Conservation (phyloP, 2,888 invertebrate genomes). For the Clivina fossor region DNA sequence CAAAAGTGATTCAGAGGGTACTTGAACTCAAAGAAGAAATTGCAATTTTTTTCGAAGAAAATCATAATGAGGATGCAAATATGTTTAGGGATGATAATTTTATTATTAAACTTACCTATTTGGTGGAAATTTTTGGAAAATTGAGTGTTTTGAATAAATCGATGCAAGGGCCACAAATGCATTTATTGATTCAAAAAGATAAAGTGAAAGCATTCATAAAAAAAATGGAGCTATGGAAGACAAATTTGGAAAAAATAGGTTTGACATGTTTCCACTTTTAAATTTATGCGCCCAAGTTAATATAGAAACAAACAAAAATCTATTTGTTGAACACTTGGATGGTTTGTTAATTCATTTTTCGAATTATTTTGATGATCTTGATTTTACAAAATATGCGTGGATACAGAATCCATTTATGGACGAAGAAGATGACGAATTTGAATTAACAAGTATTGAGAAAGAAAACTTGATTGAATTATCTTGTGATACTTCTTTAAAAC, state of each 20-base stretch:
- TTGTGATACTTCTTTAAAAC: constrained; percentile 30
- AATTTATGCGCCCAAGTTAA: constrained; percentile 6
- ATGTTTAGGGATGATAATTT: constrained; percentile 9
- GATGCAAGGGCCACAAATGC: constrained; percentile 22
- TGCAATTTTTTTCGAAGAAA: neutral
- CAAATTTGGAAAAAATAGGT: constrained; percentile 16
- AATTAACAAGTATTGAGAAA: constrained; percentile 29
- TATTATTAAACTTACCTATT: constrained; percentile 22
- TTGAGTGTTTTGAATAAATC: constrained; percentile 19
- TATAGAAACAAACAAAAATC: constrained; percentile 14
- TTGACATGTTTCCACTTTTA: constrained; percentile 20
- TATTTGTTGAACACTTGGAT: constrained; percentile 7
- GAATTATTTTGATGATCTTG: constrained; percentile 18
- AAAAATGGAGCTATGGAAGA: constrained; percentile 14
- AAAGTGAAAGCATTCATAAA: constrained; percentile 16
- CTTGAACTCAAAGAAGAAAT: constrained; percentile 18
- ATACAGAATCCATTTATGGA: constrained; percentile 17
- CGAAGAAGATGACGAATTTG: constrained; percentile 35
- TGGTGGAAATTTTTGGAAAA: constrained; percentile 25
- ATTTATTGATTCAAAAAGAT: constrained; percentile 12
- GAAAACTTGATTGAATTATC: constrained; percentile 33
- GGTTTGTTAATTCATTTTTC: constrained; percentile 10
- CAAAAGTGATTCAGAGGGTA: constrained; percentile 7
- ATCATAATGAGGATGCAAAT: constrained; percentile 7
- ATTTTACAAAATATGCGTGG: constrained; percentile 19